Percentiles rank a stretch among this genome's conserved stretches.
Conservation (phyloP, 1,140 invertebrate species). For the Schlechtendalia chinensis region DNA sequence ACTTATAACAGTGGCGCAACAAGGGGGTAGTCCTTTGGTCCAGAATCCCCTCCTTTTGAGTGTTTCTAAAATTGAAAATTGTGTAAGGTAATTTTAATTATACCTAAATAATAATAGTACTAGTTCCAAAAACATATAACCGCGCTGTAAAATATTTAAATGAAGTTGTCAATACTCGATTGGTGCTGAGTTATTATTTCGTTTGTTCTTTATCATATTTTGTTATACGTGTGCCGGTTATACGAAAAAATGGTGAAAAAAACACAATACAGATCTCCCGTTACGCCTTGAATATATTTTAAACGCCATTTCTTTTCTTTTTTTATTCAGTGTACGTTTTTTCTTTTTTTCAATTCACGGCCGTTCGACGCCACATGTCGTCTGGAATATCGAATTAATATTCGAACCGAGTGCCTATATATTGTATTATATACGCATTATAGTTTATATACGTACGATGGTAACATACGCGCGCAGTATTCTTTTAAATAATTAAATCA, state of each 20-base stretch:
- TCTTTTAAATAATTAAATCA: conserved; percentile 16
- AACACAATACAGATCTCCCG: conserved; percentile 3
- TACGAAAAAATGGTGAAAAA: background rate
- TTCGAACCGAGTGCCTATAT: background rate
- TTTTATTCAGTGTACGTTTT: background rate
- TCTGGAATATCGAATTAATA: conserved; percentile 33
- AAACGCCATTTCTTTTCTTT: conserved; percentile 13
- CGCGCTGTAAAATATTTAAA: background rate
- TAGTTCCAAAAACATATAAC: too few species aligned
- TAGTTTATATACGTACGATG: background rate
- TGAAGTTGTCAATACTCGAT: conserved; percentile 7
- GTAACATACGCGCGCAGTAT: background rate
- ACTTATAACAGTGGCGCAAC: too few species aligned
- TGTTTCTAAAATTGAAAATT: too few species aligned
- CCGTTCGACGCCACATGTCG: conserved; percentile 15
- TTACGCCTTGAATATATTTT: conserved; percentile 14
- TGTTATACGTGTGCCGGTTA: background rate
- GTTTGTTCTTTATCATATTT: conserved; percentile 5
- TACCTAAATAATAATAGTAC: too few species aligned
- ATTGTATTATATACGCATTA: too few species aligned
- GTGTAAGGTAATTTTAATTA: too few species aligned
- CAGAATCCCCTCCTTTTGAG: too few species aligned
- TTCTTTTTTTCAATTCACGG: conserved; percentile 27
- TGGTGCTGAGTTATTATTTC: conserved; percentile 12
- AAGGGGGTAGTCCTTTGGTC: too few species aligned